Evolutionary conservation across 2,888 invertebrate species (phyloP), one percentile per base, ranked within the genome.

Genomic region (Chrysodeixis includens): DNA sequence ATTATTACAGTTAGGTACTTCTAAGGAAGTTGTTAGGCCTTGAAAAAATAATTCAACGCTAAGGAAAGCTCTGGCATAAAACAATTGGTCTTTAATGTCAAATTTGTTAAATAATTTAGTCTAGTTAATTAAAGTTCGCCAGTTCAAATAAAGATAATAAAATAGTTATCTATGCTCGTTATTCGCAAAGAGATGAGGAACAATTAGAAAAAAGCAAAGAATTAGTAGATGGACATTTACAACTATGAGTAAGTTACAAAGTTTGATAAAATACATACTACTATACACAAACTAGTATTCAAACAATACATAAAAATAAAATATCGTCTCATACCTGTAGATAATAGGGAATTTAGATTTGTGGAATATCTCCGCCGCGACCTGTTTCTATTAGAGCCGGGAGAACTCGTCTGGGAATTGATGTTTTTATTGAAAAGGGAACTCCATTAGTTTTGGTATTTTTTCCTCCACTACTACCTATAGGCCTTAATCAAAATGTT

Each of bases 331-430:
- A 49, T 49, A 49, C 46, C 18, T 49, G 46, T 10, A 49, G 46
- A 57, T 54, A 56, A 62, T 56, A 56, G 9, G 40, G 32, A 61
- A 64, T 53, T 49, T 35, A 63, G 59, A 79, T 79, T 82, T 79
- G 56, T 60, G 56, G 68, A 72, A 81, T 82, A 70, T 62, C 62
- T 73, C 75, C 74, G 68, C 66, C 76, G 53, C 51, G 66, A 69
- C 65, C 64, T 76, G 71, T 84, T 80, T 87, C 82, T 79, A 84
- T 88, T 86, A 83, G 84, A 88, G 89, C 85, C 83, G 79, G 69
- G 68, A 75, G 82, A n/a, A n/a, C n/a, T 10, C 81, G 64, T 77
- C 71, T 85, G 85, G 84, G 83, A 73, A 86, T 84, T 81, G 81
- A 75, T 80, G 72, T 83, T 85, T 83, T 83, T 83, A 87, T 85